These are phyloP conservation scores for Carabus problematicus DNA, from an alignment of 2,888 invertebrate genomes.

Conservation along the genomic window DNA sequence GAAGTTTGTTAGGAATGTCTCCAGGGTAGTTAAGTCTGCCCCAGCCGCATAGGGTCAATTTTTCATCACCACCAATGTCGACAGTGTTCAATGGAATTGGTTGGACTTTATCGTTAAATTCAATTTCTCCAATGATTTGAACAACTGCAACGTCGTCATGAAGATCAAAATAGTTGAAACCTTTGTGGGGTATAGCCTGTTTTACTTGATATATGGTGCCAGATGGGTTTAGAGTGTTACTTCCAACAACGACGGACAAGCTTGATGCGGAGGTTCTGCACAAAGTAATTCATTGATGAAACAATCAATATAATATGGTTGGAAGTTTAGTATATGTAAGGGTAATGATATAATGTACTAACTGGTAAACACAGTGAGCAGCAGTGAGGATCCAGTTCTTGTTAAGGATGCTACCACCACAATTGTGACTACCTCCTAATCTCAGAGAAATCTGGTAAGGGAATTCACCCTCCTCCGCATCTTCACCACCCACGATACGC, in stretches of 20 bases:
- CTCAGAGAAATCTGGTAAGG: constrained; percentile 61
- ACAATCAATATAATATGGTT: not conserved
- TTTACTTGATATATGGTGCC: constrained; percentile 58
- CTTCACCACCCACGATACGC: constrained; percentile 61
- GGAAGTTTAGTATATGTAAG: not conserved
- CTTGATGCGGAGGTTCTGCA: constrained; percentile 25
- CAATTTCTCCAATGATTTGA: constrained; percentile 19
- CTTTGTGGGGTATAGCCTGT: constrained; percentile 57
- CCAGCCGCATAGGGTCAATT: constrained; percentile 43
- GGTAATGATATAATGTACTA: constrained; percentile 41
- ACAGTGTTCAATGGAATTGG: constrained; percentile 49
- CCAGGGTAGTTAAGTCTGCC: constrained; percentile 63
- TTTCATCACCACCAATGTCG: constrained; percentile 8
- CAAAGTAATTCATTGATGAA: not conserved
- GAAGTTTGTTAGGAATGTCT: constrained; percentile 62
- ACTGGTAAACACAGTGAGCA: constrained; percentile 62
- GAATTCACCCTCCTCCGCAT: constrained; percentile 55
- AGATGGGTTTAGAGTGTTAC: constrained; percentile 58
- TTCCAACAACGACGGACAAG: constrained; percentile 60
- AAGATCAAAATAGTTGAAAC: constrained; percentile 54
- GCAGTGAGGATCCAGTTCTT: constrained; percentile 59
- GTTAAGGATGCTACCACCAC: constrained; percentile 62
- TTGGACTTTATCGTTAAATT: constrained; percentile 43
- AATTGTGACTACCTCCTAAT: constrained; percentile 56
- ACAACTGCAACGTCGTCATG: not conserved